A percentile compares a stretch with the other conserved stretches of the same genome.
Evolutionary conservation across 1,140 invertebrate genomes (phyloP).

Genomic region (Brachionus asplanchnoidis): DNA sequence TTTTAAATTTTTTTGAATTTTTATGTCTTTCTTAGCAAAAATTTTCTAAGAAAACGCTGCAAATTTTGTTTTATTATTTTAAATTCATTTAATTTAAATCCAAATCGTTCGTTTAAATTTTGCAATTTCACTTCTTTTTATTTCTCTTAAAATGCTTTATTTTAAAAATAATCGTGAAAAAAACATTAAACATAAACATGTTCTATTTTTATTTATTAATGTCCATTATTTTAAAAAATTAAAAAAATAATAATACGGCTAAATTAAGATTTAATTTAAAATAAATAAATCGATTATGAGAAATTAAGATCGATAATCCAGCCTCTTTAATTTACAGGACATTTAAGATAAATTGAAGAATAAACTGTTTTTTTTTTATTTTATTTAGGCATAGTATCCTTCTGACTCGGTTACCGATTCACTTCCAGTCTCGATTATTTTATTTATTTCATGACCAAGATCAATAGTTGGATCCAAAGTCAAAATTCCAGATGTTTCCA

Average conservation of each 20-base stretch:
- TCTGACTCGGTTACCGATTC: slow-evolving; percentile 3
- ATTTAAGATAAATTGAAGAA: background rate
- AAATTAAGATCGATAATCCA: background rate
- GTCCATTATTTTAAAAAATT: background rate
- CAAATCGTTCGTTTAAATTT: background rate
- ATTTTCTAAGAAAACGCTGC: no score
- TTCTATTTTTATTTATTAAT: background rate
- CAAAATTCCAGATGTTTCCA: background rate
- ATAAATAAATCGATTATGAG: background rate
- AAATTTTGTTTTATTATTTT: no score
- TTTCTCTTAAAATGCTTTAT: background rate
- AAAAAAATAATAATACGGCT: background rate
- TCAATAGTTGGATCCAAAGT: slow-evolving; percentile 29
- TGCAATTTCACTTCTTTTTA: background rate
- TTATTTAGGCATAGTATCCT: slow-evolving; percentile 26
- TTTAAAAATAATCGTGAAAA: background rate
- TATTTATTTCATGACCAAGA: background rate
- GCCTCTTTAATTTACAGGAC: background rate
- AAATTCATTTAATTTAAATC: background rate
- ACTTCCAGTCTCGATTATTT: slow-evolving; percentile 3
- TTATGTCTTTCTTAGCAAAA: no score
- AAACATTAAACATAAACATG: background rate
- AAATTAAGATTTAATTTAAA: background rate
- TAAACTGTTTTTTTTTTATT: slow-evolving; percentile 9
- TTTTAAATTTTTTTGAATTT: background rate